Evolutionary conservation across 2,113 vertebrate genomes (phyloP), one percentile per base, ranked within the genome.

Genomic region (Mirounga angustirostris): DNA sequence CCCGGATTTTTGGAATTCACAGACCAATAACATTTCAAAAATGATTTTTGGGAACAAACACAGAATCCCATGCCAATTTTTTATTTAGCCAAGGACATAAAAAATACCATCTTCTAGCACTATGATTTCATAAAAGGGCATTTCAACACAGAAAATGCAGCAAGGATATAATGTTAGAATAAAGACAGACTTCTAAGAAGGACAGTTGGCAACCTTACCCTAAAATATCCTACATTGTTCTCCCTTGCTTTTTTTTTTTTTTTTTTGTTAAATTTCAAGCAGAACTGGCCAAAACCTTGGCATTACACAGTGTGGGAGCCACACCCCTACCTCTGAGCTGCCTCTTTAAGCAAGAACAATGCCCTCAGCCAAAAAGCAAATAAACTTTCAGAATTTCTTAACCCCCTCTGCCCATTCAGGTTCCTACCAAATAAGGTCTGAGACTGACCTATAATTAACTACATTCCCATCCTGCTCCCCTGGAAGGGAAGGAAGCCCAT

Each of bases 131-230:
- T 79, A 74, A 97, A 97, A 95, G 85, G 83, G 58, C 83, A 94
- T 97, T 96, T 96, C 91, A 96, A 97, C 63, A 83, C 79, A 78
- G 95, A 79, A 91, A 95, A 91, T 86, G n/a, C 54, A 52, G 76
- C 85, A 80, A 97, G 80, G 56, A 74, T 97, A 76, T 78, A 83
- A 92, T 46, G 78, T 91, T 76, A 95, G 86, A 97, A 87, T 83
- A 97, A 82, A 96, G 78, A 86, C 46, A 96, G 89, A 54, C 91
- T 96, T 96, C 96, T 97, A 98, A 95, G 97, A 97, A 96, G 85
- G 95, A 88, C 24, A 85, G 36, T 92, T 84, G 88, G 89, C 88
- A 91, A 91, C 6, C 56, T 91, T 73, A 78, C 71, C 59, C 89
- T 89, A 65, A 96, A 97, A 93, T 78, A 97, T 76, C 63, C 74